Conservation (phyloP, 2,113 vertebrate species). For the Condylura cristata region DNA sequence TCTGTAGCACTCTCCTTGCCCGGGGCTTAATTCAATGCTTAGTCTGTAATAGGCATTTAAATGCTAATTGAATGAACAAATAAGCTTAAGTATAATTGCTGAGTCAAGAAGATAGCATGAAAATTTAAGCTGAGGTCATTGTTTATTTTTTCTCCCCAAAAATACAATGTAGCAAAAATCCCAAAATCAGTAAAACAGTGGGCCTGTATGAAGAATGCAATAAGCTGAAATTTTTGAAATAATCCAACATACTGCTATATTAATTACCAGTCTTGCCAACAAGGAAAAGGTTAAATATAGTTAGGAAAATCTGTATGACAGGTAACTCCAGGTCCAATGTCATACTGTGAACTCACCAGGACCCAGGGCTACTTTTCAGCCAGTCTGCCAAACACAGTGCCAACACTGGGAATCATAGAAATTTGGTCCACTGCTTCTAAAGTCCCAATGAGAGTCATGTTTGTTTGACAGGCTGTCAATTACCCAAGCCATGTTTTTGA, state of each 20-base stretch:
- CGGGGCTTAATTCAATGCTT: not conserved
- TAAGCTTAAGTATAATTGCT: constrained; percentile 10
- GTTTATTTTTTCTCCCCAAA: not conserved
- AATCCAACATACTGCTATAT: not conserved
- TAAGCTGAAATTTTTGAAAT: not conserved
- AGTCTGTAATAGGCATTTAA: not conserved
- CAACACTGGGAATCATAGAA: not conserved
- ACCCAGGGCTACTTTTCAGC: not conserved
- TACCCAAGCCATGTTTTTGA: not conserved
- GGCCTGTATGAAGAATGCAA: not conserved
- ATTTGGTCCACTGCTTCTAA: constrained; percentile 6
- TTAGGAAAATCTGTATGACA: constrained; percentile 4
- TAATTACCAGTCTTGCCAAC: not conserved
- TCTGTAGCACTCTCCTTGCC: not conserved
- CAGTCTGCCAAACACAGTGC: not conserved
- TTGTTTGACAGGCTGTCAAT: constrained; percentile 19
- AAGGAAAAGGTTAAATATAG: not conserved
- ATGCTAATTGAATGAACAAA: constrained; percentile 21
- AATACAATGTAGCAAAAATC: not conserved
- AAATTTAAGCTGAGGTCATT: not conserved
- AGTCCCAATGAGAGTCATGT: constrained; percentile 1
- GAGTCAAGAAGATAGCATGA: not conserved
- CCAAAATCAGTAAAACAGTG: not conserved
- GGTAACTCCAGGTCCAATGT: not conserved
- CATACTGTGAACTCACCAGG: not conserved